phyloP scores from a whole-genome alignment of 2,888 invertebrate species.

The Himalopsyche kuldschensis region DNA sequence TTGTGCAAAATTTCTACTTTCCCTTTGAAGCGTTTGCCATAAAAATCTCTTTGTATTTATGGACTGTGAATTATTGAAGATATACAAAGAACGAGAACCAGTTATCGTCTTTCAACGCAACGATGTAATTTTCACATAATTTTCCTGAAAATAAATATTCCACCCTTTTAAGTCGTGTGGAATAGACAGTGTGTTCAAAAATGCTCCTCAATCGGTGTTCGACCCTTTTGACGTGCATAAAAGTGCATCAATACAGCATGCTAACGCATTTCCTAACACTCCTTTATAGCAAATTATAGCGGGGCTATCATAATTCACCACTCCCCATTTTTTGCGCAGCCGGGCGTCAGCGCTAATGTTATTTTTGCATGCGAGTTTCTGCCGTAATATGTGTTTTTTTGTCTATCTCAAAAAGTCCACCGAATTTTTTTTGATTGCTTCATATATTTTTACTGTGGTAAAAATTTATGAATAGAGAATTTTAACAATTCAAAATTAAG shows the following conservation, averaged over 20 bases:
- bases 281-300: neutral
- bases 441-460: too few relatives aligned
- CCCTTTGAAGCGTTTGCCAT: too few relatives aligned
- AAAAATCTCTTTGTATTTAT: too few relatives aligned
- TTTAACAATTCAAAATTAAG: too few relatives aligned
- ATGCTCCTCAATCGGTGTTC: neutral
- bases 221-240: neutral
- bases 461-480: too few relatives aligned
- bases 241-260: neutral
- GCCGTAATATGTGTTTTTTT: neutral
- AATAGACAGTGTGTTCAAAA: neutral
- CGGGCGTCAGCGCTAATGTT: constrained; percentile 25
- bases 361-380: constrained; percentile 35
- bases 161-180: neutral
- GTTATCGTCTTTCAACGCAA: too few relatives aligned
- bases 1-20: too few relatives aligned
- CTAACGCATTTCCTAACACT: neutral
- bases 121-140: neutral
- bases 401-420: neutral
- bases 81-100: too few relatives aligned
- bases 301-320: constrained; percentile 29
- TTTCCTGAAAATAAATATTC: neutral
- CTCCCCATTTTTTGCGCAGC: constrained; percentile 1
- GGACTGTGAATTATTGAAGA: too few relatives aligned
- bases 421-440: too few relatives aligned